Conservation (phyloP, 2,888 invertebrate species). For the Drosophila niveifrons region DNA sequence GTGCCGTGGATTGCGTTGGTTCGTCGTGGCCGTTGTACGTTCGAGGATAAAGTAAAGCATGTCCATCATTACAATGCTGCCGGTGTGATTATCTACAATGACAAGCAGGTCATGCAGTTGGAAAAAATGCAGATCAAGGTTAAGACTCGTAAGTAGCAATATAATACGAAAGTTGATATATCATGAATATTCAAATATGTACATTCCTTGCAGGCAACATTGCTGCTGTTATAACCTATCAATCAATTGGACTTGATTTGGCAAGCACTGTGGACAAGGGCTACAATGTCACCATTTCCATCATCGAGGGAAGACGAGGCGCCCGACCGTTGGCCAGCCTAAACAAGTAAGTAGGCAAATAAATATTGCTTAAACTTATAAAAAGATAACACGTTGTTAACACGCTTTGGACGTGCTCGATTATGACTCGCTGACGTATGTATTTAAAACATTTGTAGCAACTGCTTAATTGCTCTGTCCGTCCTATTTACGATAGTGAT, state of each 20-base stretch:
- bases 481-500: too few species aligned
- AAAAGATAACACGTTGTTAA: too few species aligned
- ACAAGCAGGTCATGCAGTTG: slow-evolving; percentile 88
- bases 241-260: slow-evolving; percentile 91
- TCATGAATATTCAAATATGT: too few species aligned
- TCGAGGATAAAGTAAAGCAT: slow-evolving; percentile 93
- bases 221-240: slow-evolving; percentile 93
- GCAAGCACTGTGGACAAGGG: slow-evolving; percentile 90
- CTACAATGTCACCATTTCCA: slow-evolving; percentile 89
- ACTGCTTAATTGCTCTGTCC: too few species aligned
- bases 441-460: too few species aligned
- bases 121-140: slow-evolving; percentile 92
- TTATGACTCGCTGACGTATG: too few species aligned
- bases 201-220: slow-evolving; percentile 88
- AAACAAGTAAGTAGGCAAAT: slow-evolving; percentile 88
- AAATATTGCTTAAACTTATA: background rate
- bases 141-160: slow-evolving; percentile 88
- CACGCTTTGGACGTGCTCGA: too few species aligned
- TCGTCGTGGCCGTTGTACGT: slow-evolving; percentile 91
- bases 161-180: too few species aligned
- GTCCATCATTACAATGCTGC: slow-evolving; percentile 91
- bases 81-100: slow-evolving; percentile 93
- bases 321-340: slow-evolving; percentile 88
- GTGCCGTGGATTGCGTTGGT: slow-evolving; percentile 92
- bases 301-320: slow-evolving; percentile 89